Conservation (phyloP, 53 echinoderm and acorn worm genomes). For the Stichopus horrens region DNA sequence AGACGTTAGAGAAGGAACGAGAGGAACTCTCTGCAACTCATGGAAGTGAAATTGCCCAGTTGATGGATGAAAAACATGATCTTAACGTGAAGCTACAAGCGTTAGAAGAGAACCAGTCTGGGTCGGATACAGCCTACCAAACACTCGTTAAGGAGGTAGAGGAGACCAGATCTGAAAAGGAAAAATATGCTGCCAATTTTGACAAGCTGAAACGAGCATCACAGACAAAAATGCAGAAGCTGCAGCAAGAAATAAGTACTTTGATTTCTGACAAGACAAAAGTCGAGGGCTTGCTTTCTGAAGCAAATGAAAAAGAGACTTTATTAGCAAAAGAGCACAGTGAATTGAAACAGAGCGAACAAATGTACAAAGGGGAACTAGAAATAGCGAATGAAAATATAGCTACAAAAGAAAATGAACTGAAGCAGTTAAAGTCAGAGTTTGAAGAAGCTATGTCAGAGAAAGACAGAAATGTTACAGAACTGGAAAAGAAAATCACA, state of each 20-base stretch:
- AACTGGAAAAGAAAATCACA: conserved; percentile 34
- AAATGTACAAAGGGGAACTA: background rate
- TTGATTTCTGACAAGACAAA: conserved; percentile 46
- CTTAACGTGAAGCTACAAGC: conserved; percentile 53
- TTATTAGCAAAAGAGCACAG: conserved; percentile 36
- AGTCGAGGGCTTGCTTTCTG: conserved; percentile 34
- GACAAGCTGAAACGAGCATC: conserved; percentile 87
- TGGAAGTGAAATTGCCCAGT: background rate
- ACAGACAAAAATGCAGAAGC: conserved; percentile 71
- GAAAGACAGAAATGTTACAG: background rate
- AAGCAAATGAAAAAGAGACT: conserved; percentile 41
- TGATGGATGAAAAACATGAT: conserved; percentile 41
- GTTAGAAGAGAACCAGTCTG: conserved; percentile 41
- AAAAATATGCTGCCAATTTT: conserved; percentile 82
- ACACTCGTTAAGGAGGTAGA: conserved; percentile 35
- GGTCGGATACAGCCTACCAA: conserved; percentile 2
- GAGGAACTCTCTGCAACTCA: conserved; percentile 38
- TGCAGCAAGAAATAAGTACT: conserved; percentile 67
- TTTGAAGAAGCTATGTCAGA: conserved; percentile 43
- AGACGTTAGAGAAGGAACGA: conserved; percentile 28
- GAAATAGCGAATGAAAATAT: background rate
- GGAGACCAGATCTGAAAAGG: conserved; percentile 48
- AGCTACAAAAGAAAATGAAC: background rate
- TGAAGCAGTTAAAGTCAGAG: background rate
- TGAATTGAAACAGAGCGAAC: background rate